phyloP scores from a whole-genome alignment of 2,797 vertebrate genomes.

The Onychomys leucogaster region DNA sequence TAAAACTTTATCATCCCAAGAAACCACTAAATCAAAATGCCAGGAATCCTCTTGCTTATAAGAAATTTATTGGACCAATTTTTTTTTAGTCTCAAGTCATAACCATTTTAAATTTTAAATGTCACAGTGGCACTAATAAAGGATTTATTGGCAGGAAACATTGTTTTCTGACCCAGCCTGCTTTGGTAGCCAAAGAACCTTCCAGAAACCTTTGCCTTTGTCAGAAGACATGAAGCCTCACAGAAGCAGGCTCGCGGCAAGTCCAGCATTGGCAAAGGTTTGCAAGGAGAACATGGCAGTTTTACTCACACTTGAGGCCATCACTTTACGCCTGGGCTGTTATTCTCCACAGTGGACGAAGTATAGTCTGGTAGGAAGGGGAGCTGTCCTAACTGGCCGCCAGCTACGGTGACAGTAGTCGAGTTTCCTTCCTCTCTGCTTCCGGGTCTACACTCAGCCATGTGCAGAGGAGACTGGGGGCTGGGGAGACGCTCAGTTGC shows the following conservation, averaged over 20 bases:
- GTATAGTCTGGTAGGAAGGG: neutral
- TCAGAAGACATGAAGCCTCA: neutral
- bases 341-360: neutral
- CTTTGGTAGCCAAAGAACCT: neutral
- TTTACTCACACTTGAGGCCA: neutral
- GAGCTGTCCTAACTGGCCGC: neutral
- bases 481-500: neutral
- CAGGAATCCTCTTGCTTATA: slow-evolving; percentile 72
- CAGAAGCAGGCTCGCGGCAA: neutral
- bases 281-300: neutral
- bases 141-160: slow-evolving; percentile 58
- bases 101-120: slow-evolving; percentile 77
- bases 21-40: slow-evolving; percentile 78
- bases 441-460: neutral
- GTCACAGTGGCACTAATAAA: slow-evolving; percentile 60
- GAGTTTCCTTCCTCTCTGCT: neutral
- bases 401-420: neutral
- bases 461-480: neutral
- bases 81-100: slow-evolving; percentile 76
- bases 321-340: neutral
- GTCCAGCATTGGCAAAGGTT: neutral
- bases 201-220: neutral
- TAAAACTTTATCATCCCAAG: slow-evolving; percentile 71
- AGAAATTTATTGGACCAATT: slow-evolving; percentile 73
- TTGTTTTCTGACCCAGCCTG: slow-evolving; percentile 10